Base-by-base conservation (phyloP, 1,140 invertebrate genomes). In the Drosophila prosaltans region DNA sequence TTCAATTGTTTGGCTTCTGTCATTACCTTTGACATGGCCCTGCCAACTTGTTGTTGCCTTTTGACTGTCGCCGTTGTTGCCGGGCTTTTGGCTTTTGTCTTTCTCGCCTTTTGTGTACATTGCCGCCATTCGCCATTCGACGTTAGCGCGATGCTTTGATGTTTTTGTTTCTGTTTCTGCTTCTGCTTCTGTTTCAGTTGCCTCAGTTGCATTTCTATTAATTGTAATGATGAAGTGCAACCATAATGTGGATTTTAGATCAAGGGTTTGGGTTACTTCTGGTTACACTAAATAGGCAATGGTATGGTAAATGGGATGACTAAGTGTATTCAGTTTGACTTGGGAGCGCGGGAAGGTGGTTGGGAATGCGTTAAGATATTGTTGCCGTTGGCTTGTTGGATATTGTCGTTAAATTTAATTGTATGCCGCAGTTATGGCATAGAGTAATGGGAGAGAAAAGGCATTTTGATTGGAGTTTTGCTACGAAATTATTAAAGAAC, bases 1-100 rank as follows among this genome's bases (percentile, higher is more conserved):
- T 88, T 83, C 83, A 86, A 86, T 86, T 86, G 83, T 86, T 86
- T 88, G 80, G 83, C 83, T 86, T 86, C 83, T 83, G 83, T 88
- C 83, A 86, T 86, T 88, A 86, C 83, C 83, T 86, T 86, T 86
- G 83, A 86, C 83, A 88, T 82, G 83, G 83, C 83, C 43, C 59
- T 78, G 76, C 67, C 67, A 78, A 63, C 81, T 71, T 74, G 74
- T 69, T 81, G 74, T 78, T 78, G 83, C 80, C 83, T 83, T 86
- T 88, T 86, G 65, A 83, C 83, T 83, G 83, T 79, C 82, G 82
- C 69, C 83, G 82, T 69, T 40, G 43, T 45, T n/a, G 43, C 41
- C 43, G 43, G 43, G 26, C 40, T 51, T 51, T 51, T 51, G 61
- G 40, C 83, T 86, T 86, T 86, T 86, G 84, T 86, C 84, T 86